Conservation (phyloP, 2,888 invertebrate genomes). For the Drosophila diplacantha region DNA sequence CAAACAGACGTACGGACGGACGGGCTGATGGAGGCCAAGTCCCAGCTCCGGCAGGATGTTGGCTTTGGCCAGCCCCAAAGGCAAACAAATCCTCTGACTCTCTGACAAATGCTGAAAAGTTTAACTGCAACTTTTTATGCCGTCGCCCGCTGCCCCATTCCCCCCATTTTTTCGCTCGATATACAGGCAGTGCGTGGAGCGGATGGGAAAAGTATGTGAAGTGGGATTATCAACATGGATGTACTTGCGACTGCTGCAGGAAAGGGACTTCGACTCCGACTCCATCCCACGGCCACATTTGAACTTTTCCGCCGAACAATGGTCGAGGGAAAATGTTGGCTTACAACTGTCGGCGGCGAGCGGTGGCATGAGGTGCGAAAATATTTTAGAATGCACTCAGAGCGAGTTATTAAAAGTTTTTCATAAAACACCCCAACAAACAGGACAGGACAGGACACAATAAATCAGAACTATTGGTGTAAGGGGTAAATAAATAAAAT, state of each 20-base stretch:
- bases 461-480: background rate
- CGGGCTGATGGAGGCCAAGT: slow-evolving; percentile 18
- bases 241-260: slow-evolving; percentile 9
- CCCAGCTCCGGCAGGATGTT: slow-evolving; percentile 47
- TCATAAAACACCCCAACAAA: background rate
- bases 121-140: slow-evolving; percentile 61
- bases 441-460: background rate
- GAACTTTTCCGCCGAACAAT: slow-evolving; percentile 28
- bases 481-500: no score
- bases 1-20: slow-evolving; percentile 43
- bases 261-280: slow-evolving; percentile 22
- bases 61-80: slow-evolving; percentile 53
- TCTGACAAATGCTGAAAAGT: slow-evolving; percentile 71
- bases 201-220: slow-evolving; percentile 16
- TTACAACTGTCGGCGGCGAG: slow-evolving; percentile 6
- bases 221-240: slow-evolving; percentile 37
- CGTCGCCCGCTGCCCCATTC: background rate
- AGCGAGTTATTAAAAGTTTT: slow-evolving; percentile 3
- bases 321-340: slow-evolving; percentile 20
- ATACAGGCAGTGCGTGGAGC: slow-evolving; percentile 32
- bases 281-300: slow-evolving; percentile 10
- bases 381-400: slow-evolving; percentile 8
- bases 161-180: background rate
- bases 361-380: slow-evolving; percentile 5
- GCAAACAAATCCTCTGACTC: slow-evolving; percentile 71